Percentiles rank a stretch among this genome's conserved stretches.
phyloP scores from a whole-genome alignment of 2,888 invertebrate genomes.

The Orthonevra nobilis region DNA sequence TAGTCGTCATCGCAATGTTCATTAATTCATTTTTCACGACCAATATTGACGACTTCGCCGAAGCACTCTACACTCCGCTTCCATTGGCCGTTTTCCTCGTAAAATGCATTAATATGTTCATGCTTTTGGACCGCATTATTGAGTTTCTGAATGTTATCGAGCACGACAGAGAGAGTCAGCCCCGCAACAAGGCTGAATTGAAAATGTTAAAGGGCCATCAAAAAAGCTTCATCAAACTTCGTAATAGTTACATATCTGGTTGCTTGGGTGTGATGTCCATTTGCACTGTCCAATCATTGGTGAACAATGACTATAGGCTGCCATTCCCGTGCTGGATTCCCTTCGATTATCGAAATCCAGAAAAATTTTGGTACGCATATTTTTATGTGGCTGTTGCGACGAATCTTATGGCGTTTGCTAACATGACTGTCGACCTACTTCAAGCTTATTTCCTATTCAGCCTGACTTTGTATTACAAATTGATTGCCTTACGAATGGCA shows the following conservation, averaged over 20 bases:
- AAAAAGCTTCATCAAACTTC: background rate
- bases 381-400: constrained; percentile 18
- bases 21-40: no score
- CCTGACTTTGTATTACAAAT: constrained; percentile 7
- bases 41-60: no score
- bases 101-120: no score
- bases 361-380: constrained; percentile 22
- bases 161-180: background rate
- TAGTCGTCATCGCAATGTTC: no score
- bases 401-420: constrained; percentile 1
- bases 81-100: no score
- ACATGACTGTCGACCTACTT: constrained; percentile 22
- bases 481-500: constrained; percentile 8
- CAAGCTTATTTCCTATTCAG: constrained; percentile 21
- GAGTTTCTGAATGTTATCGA: no score
- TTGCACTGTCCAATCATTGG: background rate
- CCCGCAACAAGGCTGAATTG: background rate
- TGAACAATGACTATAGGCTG: constrained; percentile 12
- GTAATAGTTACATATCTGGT: constrained; percentile 12
- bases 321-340: constrained; percentile 41
- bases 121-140: no score
- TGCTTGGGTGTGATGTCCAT: background rate
- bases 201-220: background rate
- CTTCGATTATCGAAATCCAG: constrained; percentile 23
- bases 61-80: no score